These are phyloP conservation scores for Ia io DNA, from an alignment of 2,113 vertebrate genomes.

Conservation along the genomic window DNA sequence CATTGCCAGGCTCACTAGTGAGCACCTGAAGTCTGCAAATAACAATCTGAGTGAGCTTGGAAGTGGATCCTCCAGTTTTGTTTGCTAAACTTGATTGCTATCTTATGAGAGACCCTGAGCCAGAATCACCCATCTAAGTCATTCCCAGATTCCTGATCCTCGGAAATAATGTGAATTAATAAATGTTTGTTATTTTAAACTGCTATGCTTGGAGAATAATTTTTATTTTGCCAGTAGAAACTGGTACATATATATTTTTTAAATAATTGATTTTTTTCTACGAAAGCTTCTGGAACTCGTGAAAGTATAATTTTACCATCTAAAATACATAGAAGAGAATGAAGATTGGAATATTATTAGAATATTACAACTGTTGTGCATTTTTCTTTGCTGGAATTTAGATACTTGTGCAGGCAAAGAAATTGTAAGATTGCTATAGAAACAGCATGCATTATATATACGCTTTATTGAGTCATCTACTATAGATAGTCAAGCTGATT, in stretches of 20 bases:
- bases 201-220: neutral
- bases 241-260: neutral
- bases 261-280: neutral
- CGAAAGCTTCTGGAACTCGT: neutral
- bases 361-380: neutral
- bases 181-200: neutral
- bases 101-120: neutral
- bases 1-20: neutral
- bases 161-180: neutral
- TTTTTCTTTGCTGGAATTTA: neutral
- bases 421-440: constrained; percentile 54
- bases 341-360: neutral
- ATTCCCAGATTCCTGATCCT: neutral
- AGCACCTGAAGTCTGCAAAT: neutral
- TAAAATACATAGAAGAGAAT: neutral
- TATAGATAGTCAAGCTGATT: constrained; percentile 40
- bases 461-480: neutral
- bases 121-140: neutral
- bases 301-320: neutral
- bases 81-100: neutral
- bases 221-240: neutral
- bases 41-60: neutral
- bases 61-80: neutral
- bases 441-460: neutral
- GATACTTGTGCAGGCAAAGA: neutral